Evolutionary conservation across 30 jellyfish, hydroid and myxozoan species (phyloP).

Genomic region (Aurelia aurita complex sp. Pacific): DNA sequence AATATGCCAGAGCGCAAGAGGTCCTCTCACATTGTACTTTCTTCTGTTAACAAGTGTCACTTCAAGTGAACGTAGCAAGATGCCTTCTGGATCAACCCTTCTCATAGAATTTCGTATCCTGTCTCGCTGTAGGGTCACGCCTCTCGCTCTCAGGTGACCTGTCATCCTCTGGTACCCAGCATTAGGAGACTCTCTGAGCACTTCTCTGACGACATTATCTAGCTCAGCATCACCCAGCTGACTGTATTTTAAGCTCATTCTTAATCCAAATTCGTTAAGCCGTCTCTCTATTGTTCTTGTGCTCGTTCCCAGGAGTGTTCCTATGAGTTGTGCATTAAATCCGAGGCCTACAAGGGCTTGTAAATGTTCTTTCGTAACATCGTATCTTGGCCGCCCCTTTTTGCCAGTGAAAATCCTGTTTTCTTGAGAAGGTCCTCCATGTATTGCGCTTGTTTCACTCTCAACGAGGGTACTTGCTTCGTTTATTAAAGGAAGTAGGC

Average conservation of each 20-base stretch:
- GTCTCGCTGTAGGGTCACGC: slow-evolving; percentile 5
- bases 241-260: too few relatives aligned
- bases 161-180: too few relatives aligned
- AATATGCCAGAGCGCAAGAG: slow-evolving; percentile 11
- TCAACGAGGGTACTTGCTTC: too few relatives aligned
- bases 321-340: not conserved
- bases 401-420: too few relatives aligned
- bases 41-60: not conserved
- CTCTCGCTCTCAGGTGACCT: slow-evolving; percentile 6
- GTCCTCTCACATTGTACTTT: slow-evolving; percentile 1
- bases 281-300: not conserved
- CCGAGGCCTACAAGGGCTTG: not conserved
- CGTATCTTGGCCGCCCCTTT: not conserved
- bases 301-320: not conserved
- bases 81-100: slow-evolving; percentile 10
- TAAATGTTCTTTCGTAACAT: not conserved
- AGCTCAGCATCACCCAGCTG: too few relatives aligned
- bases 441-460: too few relatives aligned
- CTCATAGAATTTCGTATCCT: slow-evolving; percentile 5
- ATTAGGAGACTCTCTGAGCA: too few relatives aligned
- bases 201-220: too few relatives aligned
- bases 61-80: slow-evolving; percentile 8
- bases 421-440: too few relatives aligned
- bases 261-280: too few relatives aligned
- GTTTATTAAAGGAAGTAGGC: too few relatives aligned